phyloP scores from a whole-genome alignment of 2,888 invertebrate genomes.

The Chloroclysta siterata region DNA sequence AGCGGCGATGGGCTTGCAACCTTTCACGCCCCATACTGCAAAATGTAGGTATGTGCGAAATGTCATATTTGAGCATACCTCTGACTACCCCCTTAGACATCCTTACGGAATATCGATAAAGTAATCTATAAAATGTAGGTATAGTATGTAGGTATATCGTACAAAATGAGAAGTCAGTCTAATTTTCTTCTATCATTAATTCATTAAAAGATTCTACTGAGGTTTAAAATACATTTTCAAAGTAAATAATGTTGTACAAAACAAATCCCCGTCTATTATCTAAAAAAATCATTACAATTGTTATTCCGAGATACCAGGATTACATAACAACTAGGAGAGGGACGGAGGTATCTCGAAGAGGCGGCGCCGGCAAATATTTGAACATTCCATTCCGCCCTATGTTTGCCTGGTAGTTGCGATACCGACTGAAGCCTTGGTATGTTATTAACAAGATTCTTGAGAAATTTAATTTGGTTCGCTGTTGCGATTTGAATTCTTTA shows the following conservation, averaged over 20 bases:
- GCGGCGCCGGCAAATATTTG: slow-evolving; percentile 64
- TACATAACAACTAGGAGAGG: slow-evolving; percentile 61
- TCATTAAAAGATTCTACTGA: too few species aligned
- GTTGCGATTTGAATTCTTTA: slow-evolving; percentile 34
- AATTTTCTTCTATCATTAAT: too few species aligned
- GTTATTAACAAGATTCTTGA: slow-evolving; percentile 39
- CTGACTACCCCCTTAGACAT: too few species aligned
- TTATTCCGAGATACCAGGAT: slow-evolving; percentile 52
- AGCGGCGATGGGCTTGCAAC: too few species aligned
- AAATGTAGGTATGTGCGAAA: too few species aligned
- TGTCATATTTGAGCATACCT: too few species aligned
- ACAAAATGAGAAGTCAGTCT: too few species aligned
- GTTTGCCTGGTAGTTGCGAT: slow-evolving; percentile 62
- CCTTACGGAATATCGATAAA: too few species aligned
- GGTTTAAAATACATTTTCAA: not conserved
- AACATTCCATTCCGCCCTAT: slow-evolving; percentile 58
- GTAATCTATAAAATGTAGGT: too few species aligned
- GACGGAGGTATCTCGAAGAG: slow-evolving; percentile 54
- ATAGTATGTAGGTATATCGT: too few species aligned
- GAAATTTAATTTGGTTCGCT: slow-evolving; percentile 36
- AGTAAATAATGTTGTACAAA: not conserved
- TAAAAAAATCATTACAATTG: slow-evolving; percentile 36
- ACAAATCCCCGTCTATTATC: slow-evolving; percentile 19
- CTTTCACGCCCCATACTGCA: too few species aligned
- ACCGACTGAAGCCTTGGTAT: slow-evolving; percentile 55